phyloP scores from a whole-genome alignment of 2,113 vertebrate genomes.

The Platysternon megacephalum region DNA sequence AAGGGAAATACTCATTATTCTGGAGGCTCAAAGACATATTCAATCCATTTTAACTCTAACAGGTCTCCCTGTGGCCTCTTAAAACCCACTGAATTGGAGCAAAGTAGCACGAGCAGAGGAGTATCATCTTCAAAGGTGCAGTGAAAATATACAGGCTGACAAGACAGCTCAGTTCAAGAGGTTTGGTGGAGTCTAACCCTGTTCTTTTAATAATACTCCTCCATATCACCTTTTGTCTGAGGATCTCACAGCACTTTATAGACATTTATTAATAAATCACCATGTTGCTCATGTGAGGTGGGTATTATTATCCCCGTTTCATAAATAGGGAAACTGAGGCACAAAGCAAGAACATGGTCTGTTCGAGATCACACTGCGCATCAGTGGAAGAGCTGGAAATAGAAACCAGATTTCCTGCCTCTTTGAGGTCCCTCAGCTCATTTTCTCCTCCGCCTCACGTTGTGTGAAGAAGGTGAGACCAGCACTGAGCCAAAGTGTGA shows the following conservation, averaged over 20 bases:
- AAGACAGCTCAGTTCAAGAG: constrained; percentile 72
- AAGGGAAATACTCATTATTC: constrained; percentile 79
- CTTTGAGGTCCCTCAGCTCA: not conserved
- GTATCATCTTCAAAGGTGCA: constrained; percentile 78
- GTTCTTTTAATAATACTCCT: constrained; percentile 53
- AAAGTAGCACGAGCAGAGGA: constrained; percentile 63
- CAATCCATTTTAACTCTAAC: constrained; percentile 77
- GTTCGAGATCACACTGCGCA: not conserved
- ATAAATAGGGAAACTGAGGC: constrained; percentile 59
- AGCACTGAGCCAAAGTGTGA: not conserved
- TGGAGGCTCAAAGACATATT: constrained; percentile 76
- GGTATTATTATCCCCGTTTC: constrained; percentile 28
- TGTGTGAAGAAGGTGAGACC: accelerated
- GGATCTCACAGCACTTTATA: constrained; percentile 34
- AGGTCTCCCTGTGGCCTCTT: constrained; percentile 75
- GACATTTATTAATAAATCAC: constrained; percentile 18
- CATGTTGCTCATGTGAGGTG: not conserved
- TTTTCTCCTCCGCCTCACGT: not conserved
- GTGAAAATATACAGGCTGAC: constrained; percentile 73
- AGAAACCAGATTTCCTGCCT: not conserved
- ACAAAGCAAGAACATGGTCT: not conserved
- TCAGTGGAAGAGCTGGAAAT: not conserved
- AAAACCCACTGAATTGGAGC: constrained; percentile 79
- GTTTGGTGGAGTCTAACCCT: constrained; percentile 42
- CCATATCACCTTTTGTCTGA: constrained; percentile 12